Evolutionary conservation across 1,140 invertebrate species (phyloP).

Genomic region (Condylostylus longicornis): DNA sequence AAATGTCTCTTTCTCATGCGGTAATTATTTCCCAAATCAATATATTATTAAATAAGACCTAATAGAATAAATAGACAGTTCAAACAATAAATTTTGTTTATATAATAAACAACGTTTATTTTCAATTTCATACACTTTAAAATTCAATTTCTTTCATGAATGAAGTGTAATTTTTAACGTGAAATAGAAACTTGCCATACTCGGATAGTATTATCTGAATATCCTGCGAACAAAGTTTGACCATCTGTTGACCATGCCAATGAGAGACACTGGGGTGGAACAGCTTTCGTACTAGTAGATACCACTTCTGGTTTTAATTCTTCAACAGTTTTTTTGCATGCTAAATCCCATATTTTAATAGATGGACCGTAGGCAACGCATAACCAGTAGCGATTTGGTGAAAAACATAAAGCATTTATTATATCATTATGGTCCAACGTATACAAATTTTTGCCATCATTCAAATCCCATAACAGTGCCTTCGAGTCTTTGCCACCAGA

Average conservation of each 20-base stretch:
- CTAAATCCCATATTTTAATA: conserved; percentile 99
- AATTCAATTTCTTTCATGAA: no score
- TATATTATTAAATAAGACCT: no score
- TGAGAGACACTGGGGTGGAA: conserved; percentile 90
- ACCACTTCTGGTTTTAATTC: conserved; percentile 93
- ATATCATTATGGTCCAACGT: conserved; percentile 97
- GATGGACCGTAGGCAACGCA: conserved; percentile 98
- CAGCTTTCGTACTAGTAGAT: conserved; percentile 54
- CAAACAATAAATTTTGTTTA: no score
- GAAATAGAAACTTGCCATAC: conserved; percentile 95
- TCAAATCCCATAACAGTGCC: conserved; percentile 99
- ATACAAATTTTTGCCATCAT: conserved; percentile 98
- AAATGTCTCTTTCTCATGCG: no score
- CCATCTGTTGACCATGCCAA: conserved; percentile 99
- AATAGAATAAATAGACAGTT: no score
- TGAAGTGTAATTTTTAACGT: no score
- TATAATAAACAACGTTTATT: no score
- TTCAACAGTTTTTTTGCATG: conserved; percentile 98
- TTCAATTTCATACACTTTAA: no score
- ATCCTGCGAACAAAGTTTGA: conserved; percentile 96
- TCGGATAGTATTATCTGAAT: conserved; percentile 95
- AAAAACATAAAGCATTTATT: conserved; percentile 97
- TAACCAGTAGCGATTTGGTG: conserved; percentile 98
- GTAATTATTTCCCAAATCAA: no score
- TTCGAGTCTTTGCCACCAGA: conserved; percentile 99